Conservation (phyloP, 2,797 vertebrate species). For the Epinephelus awoara region DNA sequence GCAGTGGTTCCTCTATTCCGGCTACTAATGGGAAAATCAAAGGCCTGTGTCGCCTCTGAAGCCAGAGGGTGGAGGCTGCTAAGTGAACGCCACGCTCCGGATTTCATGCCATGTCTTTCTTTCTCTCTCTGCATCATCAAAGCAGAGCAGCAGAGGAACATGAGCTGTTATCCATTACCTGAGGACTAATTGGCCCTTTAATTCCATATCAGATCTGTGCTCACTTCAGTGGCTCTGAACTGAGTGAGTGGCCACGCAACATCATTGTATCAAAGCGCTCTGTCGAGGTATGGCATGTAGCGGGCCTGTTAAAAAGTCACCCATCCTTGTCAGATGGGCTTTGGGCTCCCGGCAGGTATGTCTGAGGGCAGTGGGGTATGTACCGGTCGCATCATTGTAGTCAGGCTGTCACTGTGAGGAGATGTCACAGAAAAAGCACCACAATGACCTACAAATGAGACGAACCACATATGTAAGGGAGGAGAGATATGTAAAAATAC, state of each 20-base stretch:
- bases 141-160: slow-evolving; percentile 45
- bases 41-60: slow-evolving; percentile 55
- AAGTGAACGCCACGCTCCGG: slow-evolving; percentile 36
- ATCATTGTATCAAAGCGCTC: slow-evolving; percentile 28
- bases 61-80: slow-evolving; percentile 50
- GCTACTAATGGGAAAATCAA: slow-evolving; percentile 74
- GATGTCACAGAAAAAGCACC: background rate
- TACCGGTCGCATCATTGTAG: background rate
- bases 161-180: slow-evolving; percentile 54
- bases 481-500: background rate
- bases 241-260: slow-evolving; percentile 17
- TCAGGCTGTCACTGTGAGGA: slow-evolving; percentile 2
- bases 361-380: background rate
- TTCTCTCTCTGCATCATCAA: slow-evolving; percentile 52
- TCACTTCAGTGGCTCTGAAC: slow-evolving; percentile 46
- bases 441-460: background rate
- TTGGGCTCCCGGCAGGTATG: background rate
- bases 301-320: slow-evolving; percentile 21
- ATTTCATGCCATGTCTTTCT: slow-evolving; percentile 54
- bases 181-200: slow-evolving; percentile 71
- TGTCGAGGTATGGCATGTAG: slow-evolving; percentile 13
- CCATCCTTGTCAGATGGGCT: slow-evolving; percentile 13
- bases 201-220: slow-evolving; percentile 59
- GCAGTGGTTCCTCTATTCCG: slow-evolving; percentile 42
- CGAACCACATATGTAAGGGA: background rate